Evolutionary conservation across 2,797 vertebrate genomes (phyloP).

Genomic region (Chelmon rostratus): DNA sequence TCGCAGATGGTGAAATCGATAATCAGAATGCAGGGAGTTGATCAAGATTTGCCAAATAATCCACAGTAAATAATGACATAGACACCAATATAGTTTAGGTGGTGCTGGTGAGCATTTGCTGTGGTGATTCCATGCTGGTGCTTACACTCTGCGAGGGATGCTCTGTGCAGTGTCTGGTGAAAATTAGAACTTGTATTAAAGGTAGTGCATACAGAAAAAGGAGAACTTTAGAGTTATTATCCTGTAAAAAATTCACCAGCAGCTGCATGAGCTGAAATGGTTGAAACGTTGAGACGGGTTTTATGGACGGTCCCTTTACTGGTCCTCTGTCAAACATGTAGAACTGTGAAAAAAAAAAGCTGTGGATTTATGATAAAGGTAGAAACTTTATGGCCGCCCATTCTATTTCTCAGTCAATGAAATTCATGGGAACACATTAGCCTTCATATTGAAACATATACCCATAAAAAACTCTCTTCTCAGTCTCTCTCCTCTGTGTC

Average conservation of each 20-base stretch:
- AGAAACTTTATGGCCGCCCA: neutral
- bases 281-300: neutral
- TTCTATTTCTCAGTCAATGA: conserved; percentile 4
- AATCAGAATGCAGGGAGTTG: neutral
- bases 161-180: neutral
- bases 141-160: neutral
- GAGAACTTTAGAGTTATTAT: neutral
- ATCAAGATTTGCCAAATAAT: neutral
- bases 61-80: neutral
- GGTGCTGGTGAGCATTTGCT: neutral
- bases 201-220: no score
- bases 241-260: neutral
- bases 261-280: neutral
- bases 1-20: neutral
- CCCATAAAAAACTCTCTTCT: conserved; percentile 60
- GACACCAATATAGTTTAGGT: neutral
- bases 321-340: conserved; percentile 5
- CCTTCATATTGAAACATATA: conserved; percentile 39
- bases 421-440: conserved; percentile 8
- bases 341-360: neutral
- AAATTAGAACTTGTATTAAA: neutral
- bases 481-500: conserved; percentile 76
- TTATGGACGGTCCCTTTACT: conserved; percentile 20
- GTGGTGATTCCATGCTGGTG: no score
- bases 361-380: conserved; percentile 2